Base-by-base conservation (phyloP, 2,888 invertebrate species). In the Smittia sp. region DNA sequence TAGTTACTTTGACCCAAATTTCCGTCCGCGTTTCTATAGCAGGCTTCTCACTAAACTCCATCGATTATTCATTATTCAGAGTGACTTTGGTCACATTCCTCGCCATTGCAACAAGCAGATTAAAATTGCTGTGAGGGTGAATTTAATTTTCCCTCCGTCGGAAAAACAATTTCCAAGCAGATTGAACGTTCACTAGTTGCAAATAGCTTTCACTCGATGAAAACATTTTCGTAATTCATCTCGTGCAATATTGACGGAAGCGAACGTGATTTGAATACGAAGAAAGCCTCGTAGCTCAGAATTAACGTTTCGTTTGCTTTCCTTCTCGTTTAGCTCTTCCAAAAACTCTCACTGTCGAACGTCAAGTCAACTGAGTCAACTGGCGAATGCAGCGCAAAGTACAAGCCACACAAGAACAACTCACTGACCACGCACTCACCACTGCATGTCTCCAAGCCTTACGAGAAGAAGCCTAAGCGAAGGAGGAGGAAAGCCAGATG, bases 361-460 rank as follows among this genome's bases (percentile, higher is more conserved):
- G 13, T 46, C 11, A 68, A 39, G 13, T 22, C 54, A 7, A 20
- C 70, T 13, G 54, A 54, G 11, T 22, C 25, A 11, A 6, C 22
- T 13, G 15, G 38, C 13, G 66, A 69, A 22, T 41, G 38, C 27
- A 69, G 58, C 13, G 27, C 70, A 70, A 70, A 70, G 27, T 70
- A 70, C 58, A 24, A 58, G 18, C 70, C 70, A 6, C 70, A 54
- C 13, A 70, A 70, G 38, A 58, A 70, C 25, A 52, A 70, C 18
- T 54, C 54, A 7, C 24, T 52, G 6, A 52, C 69, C 13, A 46
- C 18, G n/a, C 46, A 41, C 2, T 38, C 66, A 20, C 27, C 69
- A n/a, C 15, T 27, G 46, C 41, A 69, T 27, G 66, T 15, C 52
- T 11, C 25, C 38, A 66, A 66, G 38, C 20, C 15, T 11, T 15